Evolutionary conservation across 2,888 invertebrate genomes (phyloP), one percentile per base, ranked within the genome.

Genomic region (Diaprepes abbreviatus): DNA sequence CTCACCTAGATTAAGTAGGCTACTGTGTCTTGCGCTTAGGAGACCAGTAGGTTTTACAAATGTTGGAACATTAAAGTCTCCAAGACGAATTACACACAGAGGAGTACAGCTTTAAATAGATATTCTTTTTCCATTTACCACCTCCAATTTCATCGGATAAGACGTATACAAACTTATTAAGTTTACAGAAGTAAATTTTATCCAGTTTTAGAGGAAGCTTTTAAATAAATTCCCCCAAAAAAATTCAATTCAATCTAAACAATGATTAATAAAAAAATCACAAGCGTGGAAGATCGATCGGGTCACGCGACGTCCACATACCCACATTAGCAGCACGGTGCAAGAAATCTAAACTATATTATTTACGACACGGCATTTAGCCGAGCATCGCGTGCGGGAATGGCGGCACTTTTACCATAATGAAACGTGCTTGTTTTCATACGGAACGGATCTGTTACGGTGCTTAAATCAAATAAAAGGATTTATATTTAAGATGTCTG

Each of bases 361-460:
- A 79, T 77, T 78, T 78, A 78, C 75, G 78, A 76, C 74, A 77
- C 73, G 77, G 73, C 75, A 79, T 79, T 77, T 74, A 78, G 77
- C 76, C 76, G 75, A 75, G 63, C 73, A 70, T 78, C 60, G 79
- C 79, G 79, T 79, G 79, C 73, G 66, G 66, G 69, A 72, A 73
- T 64, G 70, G 75, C 74, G 75, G 73, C 77, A 77, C 77, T 78
- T 77, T 78, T 77, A 74, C 75, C 71, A 45, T 74, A 75, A 75
- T 72, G 72, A 74, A 75, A 74, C 68, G 63, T 45, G 50, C 62
- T 68, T 57, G 54, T 68, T 62, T 62, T 59, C 59, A 40, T 59
- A 59, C 59, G 59, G 50, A 52, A 52, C 52, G 58, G 40, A 38
- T 52, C 54, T 50, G 66, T 59, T 59, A 40, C 43, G 54, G 43